Percentiles rank a stretch among this genome's conserved stretches.
Conservation (phyloP, 1,140 invertebrate genomes). For the Orchestia grillus region DNA sequence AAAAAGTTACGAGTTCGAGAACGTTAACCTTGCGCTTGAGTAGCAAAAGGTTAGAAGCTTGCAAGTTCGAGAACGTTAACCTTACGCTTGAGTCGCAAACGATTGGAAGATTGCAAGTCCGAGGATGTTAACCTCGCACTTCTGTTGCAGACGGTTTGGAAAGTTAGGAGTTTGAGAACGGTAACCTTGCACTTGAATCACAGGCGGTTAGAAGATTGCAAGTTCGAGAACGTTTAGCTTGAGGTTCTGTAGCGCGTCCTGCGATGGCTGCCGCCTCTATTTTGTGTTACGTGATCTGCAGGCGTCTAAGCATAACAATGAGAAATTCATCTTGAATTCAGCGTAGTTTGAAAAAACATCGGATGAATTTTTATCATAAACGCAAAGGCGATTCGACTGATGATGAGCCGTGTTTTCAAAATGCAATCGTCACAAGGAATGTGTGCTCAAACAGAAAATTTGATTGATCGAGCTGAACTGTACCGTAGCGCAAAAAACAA, state of each 20-base stretch:
- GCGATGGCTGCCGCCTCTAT: neutral
- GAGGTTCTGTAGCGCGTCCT: neutral
- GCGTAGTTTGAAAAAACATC: too few species aligned
- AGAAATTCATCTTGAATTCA: too few species aligned
- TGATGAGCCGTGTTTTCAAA: too few species aligned
- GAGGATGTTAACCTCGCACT: neutral
- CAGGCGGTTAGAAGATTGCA: neutral
- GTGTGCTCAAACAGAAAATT: too few species aligned
- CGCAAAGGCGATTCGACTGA: too few species aligned
- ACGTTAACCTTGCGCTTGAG: neutral
- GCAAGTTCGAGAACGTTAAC: neutral
- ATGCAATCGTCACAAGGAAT: too few species aligned
- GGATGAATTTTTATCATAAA: too few species aligned
- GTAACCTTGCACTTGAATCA: neutral
- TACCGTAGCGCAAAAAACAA: too few species aligned
- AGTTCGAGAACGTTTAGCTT: neutral
- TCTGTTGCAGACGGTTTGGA: neutral
- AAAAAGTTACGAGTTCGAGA: neutral
- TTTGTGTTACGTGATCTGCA: too few species aligned
- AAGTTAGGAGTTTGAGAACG: neutral
- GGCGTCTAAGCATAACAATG: too few species aligned
- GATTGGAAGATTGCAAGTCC: neutral
- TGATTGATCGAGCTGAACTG: too few species aligned
- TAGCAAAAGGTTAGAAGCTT: neutral
- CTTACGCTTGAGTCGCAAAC: too few species aligned